These are phyloP conservation scores for Leptopilina clavipes DNA, from an alignment of 1,140 invertebrate species.

Conservation along the genomic window DNA sequence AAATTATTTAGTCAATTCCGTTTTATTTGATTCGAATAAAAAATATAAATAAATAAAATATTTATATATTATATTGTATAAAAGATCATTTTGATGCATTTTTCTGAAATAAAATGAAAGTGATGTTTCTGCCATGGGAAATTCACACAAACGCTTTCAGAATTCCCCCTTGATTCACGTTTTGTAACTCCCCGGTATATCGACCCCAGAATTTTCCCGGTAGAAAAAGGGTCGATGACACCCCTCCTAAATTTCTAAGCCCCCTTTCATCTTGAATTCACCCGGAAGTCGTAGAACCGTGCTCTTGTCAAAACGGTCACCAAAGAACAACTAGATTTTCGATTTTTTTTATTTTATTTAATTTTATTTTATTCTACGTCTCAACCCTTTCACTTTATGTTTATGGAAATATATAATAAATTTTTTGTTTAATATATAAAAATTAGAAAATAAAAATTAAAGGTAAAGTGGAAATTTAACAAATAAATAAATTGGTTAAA, in stretches of 20 bases:
- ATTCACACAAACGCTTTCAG: neutral
- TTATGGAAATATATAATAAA: no score
- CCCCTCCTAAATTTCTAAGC: constrained; percentile 13
- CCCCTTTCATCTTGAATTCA: constrained; percentile 10
- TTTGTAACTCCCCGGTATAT: neutral
- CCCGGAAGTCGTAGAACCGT: constrained; percentile 2
- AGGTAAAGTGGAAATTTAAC: no score
- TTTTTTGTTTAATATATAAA: no score
- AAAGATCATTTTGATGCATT: no score
- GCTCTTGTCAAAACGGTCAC: constrained; percentile 14
- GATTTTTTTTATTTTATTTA: neutral
- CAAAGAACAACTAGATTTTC: constrained; percentile 4
- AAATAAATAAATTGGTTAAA: no score
- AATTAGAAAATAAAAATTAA: no score
- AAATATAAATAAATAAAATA: no score
- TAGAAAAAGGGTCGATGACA: constrained; percentile 15
- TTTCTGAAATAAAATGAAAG: constrained; percentile 1
- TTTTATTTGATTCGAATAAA: no score
- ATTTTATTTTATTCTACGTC: neutral
- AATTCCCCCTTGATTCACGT: constrained; percentile 1
- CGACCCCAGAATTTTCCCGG: constrained; percentile 14
- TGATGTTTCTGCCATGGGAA: constrained; percentile 4
- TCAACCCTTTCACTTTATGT: no score
- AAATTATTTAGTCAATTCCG: no score
- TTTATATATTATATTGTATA: no score